Base-by-base conservation (phyloP, 2,113 vertebrate genomes). In the Colius striatus region DNA sequence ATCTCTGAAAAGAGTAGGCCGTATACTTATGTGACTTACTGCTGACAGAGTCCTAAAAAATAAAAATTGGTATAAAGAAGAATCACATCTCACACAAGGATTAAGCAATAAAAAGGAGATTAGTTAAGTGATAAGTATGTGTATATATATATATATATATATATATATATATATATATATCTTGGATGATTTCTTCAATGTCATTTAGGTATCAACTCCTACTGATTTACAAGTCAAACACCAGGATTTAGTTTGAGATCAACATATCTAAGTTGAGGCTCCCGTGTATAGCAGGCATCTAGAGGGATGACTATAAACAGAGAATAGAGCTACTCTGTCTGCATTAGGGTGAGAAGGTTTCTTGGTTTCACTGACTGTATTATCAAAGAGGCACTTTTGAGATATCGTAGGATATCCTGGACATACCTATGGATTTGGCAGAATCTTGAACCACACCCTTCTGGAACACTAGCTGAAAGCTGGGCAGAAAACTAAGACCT, bases 1-100 rank as follows among this genome's bases (percentile, higher is more conserved):
- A 73, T 13, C 76, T 92, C 92, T 92, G 73, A 86, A 74, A 84
- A 94, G 88, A 94, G 22, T 63, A 88, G 91, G 79, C 57, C 65
- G 81, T 47, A 58, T 22, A 60, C 10, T 77, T 36, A 62, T 1
- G 5, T 53, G 79, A 65, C 41, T 85, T 53, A 61, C 0, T 51
- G 32, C n/a, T 67, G 65, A 87, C 11, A 74, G 26, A 76, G 34
- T 54, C 26, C 13, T 66, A 54, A 62, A 85, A 85, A 65, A 61
- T 27, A 91, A 68, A 41, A 74, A 61, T 2, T 36, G 26, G 3
- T 25, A 65, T 16, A 7, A 18, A 79, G 54, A 87, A 11, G 5
- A 88, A 90, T 66, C 41, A 32, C 6, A 41, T 41, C 25, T 76
- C n/a, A 12, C 19, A 57, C 9, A 77, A 87, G 27, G 77, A 47